Conservation (phyloP, 2,888 invertebrate genomes). For the Phengaris alcon region DNA sequence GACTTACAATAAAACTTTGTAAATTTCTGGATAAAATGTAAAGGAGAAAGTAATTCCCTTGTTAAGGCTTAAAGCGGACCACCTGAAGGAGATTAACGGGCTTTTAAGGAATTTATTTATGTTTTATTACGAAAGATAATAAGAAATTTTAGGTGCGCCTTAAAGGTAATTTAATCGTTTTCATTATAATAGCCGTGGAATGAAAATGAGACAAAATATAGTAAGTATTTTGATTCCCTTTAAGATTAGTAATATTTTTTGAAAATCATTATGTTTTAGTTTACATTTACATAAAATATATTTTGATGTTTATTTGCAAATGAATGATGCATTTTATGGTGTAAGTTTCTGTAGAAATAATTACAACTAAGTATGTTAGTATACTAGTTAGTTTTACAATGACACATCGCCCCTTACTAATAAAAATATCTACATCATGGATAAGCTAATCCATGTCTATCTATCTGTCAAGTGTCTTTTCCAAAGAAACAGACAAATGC, state of each 20-base stretch:
- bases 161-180: conserved; percentile 12
- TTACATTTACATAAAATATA: background rate
- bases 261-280: background rate
- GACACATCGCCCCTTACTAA: too few species aligned
- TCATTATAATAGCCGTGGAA: background rate
- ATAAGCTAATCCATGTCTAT: too few species aligned
- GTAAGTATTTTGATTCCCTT: background rate
- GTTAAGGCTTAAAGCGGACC: conserved; percentile 17
- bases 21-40: conserved; percentile 12
- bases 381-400: too few species aligned
- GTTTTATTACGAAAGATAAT: conserved; percentile 21
- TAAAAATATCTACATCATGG: too few species aligned
- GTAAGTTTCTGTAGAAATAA: too few species aligned
- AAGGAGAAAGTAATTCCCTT: conserved; percentile 13
- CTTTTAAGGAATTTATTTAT: conserved; percentile 24
- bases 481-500: too few species aligned
- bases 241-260: background rate
- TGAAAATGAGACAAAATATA: background rate
- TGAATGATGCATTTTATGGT: background rate
- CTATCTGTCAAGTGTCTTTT: too few species aligned
- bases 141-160: conserved; percentile 1
- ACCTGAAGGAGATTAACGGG: conserved; percentile 20
- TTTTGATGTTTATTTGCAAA: background rate
- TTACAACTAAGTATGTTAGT: too few species aligned
- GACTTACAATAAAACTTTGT: background rate